These are phyloP conservation scores for Melanotaenia pygmaea DNA, from an alignment of 2,797 vertebrate genomes.

Conservation along the genomic window DNA sequence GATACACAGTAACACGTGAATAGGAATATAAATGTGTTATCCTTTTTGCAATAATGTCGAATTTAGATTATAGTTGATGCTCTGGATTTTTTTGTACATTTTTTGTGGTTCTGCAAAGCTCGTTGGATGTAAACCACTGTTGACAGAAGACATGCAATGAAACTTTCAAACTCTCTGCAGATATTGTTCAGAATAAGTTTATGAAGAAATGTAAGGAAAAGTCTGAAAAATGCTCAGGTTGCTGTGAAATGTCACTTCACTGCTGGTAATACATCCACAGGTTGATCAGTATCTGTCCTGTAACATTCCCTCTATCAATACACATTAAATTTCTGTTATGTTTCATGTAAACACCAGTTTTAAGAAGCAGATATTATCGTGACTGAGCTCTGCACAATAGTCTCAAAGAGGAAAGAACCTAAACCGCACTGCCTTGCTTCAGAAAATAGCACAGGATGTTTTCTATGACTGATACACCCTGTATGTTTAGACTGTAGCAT, in stretches of 20 bases:
- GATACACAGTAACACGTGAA: neutral
- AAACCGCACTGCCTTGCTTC: neutral
- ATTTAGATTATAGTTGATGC: neutral
- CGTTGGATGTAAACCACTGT: neutral
- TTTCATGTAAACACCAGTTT: neutral
- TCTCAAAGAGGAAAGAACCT: neutral
- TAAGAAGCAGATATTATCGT: neutral
- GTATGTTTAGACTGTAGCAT: neutral
- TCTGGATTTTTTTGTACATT: neutral
- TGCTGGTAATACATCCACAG: neutral
- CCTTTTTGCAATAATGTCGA: neutral
- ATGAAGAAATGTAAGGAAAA: constrained; percentile 1
- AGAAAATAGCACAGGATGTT: neutral
- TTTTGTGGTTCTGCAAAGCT: neutral
- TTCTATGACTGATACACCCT: neutral
- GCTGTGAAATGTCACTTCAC: neutral
- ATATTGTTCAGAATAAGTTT: neutral
- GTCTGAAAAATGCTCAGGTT: neutral
- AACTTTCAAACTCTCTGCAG: neutral
- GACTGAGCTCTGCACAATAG: neutral
- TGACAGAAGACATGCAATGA: neutral
- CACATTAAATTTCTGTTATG: neutral
- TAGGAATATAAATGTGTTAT: neutral
- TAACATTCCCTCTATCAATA: neutral
- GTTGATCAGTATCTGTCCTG: neutral